These are phyloP conservation scores for Xestia rhomboidea DNA, from an alignment of 2,888 invertebrate species.

Conservation along the genomic window DNA sequence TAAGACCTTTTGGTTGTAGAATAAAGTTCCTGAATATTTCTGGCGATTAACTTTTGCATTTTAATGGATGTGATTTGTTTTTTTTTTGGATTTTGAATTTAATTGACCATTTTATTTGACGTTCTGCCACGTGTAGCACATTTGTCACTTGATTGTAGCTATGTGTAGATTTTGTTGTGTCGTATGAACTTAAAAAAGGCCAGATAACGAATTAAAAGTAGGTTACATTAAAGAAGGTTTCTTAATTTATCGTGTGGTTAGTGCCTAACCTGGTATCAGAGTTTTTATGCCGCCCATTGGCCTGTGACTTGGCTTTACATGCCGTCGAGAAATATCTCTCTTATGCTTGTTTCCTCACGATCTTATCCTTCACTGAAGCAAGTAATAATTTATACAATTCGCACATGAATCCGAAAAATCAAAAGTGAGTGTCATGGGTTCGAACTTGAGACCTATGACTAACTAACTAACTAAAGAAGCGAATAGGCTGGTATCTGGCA, in stretches of 20 bases:
- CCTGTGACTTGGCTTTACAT: no score
- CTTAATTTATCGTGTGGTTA: no score
- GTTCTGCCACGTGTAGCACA: neutral
- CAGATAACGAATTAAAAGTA: neutral
- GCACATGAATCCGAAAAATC: no score
- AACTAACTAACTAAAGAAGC: neutral
- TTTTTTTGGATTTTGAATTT: constrained; percentile 2
- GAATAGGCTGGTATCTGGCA: neutral
- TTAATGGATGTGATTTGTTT: neutral
- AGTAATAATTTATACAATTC: no score
- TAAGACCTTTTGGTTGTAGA: constrained; percentile 65
- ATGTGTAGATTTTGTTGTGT: neutral
- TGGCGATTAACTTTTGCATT: constrained; percentile 62
- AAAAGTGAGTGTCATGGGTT: no score
- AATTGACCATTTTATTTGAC: constrained; percentile 27
- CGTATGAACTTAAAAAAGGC: constrained; percentile 4
- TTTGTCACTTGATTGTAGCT: neutral
- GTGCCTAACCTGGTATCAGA: no score
- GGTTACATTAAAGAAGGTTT: constrained; percentile 6
- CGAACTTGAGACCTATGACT: no score
- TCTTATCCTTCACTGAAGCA: no score
- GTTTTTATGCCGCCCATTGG: no score
- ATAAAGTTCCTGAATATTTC: constrained; percentile 48
- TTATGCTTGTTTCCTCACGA: no score
- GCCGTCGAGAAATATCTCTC: no score